Percentiles rank a stretch among this genome's conserved stretches.
Evolutionary conservation across 37 sponge, comb jelly and placozoan species (phyloP).

Genomic region (Haliclona indistincta): DNA sequence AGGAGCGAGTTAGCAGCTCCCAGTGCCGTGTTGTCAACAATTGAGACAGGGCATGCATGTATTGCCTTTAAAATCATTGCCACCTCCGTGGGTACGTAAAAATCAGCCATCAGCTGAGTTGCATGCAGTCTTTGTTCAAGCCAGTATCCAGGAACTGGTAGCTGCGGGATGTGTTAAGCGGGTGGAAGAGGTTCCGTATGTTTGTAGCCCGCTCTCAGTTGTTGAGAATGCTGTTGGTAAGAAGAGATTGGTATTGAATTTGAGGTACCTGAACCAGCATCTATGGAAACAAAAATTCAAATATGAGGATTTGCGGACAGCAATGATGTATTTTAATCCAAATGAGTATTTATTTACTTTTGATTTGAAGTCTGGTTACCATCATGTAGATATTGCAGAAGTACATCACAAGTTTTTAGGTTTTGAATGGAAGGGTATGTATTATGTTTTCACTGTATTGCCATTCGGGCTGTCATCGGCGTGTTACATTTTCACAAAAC

Average conservation of each 20-base stretch:
- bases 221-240: conserved; percentile 8
- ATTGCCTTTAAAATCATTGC: background rate
- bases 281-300: no score
- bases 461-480: no score
- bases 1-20: background rate
- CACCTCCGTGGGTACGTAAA: background rate
- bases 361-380: no score
- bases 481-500: no score
- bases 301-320: no score
- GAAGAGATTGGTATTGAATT: conserved; percentile 24
- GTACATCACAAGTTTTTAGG: background rate
- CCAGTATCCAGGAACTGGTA: conserved; percentile 7
- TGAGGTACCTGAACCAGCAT: conserved; percentile 12
- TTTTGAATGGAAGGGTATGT: background rate
- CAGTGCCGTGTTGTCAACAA: background rate
- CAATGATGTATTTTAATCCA: no score
- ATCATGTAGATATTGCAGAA: no score
- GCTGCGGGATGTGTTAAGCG: background rate
- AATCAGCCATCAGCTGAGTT: background rate
- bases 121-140: background rate
- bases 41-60: background rate
- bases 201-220: no score
- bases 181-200: conserved; percentile 3
- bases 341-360: conserved; percentile 20
- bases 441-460: no score